Evolutionary conservation across 2,888 invertebrate species (phyloP).

Genomic region (Balanococcus diminutus): DNA sequence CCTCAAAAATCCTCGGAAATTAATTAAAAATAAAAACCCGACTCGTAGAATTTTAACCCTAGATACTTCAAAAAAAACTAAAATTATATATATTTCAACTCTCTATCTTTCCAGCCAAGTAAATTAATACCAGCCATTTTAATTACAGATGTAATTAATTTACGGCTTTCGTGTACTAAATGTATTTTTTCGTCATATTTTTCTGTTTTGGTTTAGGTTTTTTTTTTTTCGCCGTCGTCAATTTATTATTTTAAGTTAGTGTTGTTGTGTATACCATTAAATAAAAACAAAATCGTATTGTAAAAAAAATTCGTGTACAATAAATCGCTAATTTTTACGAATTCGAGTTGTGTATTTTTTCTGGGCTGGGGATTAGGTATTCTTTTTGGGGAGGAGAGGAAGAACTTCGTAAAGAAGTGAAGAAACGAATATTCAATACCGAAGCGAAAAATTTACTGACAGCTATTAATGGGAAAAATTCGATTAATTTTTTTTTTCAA

Average conservation of each 20-base stretch:
- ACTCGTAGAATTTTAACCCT: neutral
- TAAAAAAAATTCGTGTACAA: slow-evolving; percentile 32
- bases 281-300: neutral
- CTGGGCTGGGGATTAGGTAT: neutral
- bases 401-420: too few relatives aligned
- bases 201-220: neutral
- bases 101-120: slow-evolving; percentile 19
- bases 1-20: slow-evolving; percentile 3
- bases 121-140: slow-evolving; percentile 27
- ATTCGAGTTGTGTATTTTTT: neutral
- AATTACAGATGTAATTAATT: slow-evolving; percentile 40
- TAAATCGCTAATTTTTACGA: slow-evolving; percentile 33
- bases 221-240: neutral
- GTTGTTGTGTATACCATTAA: slow-evolving; percentile 1
- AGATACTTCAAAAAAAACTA: slow-evolving; percentile 14
- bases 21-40: slow-evolving; percentile 42
- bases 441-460: too few relatives aligned
- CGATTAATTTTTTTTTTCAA: too few relatives aligned
- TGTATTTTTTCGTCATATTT: slow-evolving; percentile 2
- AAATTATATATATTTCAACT: slow-evolving; percentile 17
- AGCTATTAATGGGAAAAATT: too few relatives aligned
- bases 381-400: neutral
- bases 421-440: too few relatives aligned
- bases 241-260: slow-evolving; percentile 29
- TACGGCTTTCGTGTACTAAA: slow-evolving; percentile 28